Percentiles rank a stretch among this genome's conserved stretches.
Evolutionary conservation across 1,140 invertebrate species (phyloP).

Genomic region (Zaprionus vittiger): DNA sequence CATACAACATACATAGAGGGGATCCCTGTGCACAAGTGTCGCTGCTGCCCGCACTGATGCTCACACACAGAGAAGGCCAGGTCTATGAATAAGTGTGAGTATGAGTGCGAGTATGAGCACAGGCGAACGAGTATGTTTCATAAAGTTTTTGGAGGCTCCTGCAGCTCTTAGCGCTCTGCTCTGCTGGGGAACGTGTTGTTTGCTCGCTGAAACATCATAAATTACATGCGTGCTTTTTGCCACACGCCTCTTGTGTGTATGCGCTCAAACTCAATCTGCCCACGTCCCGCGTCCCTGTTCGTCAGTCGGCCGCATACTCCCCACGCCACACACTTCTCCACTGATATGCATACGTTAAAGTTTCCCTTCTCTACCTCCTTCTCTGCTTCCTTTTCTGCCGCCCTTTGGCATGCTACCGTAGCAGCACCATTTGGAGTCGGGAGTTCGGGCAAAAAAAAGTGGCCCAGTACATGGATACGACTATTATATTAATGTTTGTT

Average conservation of each 20-base stretch:
- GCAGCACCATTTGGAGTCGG: background rate
- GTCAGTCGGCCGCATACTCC: background rate
- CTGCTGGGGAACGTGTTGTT: slow-evolving; percentile 68
- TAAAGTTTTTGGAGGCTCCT: slow-evolving; percentile 60
- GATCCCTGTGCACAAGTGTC: slow-evolving; percentile 41
- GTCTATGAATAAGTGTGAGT: background rate
- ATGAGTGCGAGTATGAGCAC: background rate
- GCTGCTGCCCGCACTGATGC: slow-evolving; percentile 5
- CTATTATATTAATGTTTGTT: slow-evolving; percentile 53
- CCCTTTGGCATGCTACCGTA: no score
- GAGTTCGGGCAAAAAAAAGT: slow-evolving; percentile 4
- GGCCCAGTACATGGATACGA: slow-evolving; percentile 4
- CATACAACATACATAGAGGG: background rate
- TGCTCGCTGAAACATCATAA: slow-evolving; percentile 81
- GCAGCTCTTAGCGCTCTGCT: slow-evolving; percentile 18
- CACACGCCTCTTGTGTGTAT: slow-evolving; percentile 76
- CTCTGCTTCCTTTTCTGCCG: background rate
- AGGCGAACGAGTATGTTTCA: slow-evolving; percentile 32
- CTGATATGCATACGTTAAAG: slow-evolving; percentile 36
- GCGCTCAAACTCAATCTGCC: slow-evolving; percentile 70
- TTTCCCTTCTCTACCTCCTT: background rate
- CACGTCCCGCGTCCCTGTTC: background rate
- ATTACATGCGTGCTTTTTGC: slow-evolving; percentile 79
- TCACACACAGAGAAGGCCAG: background rate
- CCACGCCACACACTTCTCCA: background rate